Evolutionary conservation across 2,113 vertebrate species (phyloP).

Genomic region (human): DNA sequence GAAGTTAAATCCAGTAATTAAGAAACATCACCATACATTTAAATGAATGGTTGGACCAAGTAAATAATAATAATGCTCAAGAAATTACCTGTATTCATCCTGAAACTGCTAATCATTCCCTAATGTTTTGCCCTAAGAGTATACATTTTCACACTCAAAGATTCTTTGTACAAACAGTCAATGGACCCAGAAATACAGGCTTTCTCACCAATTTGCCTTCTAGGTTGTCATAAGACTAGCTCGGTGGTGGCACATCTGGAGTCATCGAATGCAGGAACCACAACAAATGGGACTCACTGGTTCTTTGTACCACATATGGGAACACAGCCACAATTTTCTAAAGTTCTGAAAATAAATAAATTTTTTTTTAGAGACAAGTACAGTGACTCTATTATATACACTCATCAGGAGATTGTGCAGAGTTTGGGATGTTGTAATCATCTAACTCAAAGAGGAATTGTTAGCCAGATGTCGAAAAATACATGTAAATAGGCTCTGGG

Average conservation of each 20-base stretch:
- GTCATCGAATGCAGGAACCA: neutral
- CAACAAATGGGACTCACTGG: conserved; percentile 49
- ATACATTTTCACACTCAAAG: neutral
- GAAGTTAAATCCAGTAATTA: conserved; percentile 2
- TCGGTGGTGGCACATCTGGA: conserved; percentile 15
- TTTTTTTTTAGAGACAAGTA: conserved; percentile 68
- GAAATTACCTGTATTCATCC: neutral
- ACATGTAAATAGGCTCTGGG: conserved; percentile 56
- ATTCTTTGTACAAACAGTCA: neutral
- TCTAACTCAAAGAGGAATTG: conserved; percentile 69
- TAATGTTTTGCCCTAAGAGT: neutral
- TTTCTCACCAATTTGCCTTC: neutral
- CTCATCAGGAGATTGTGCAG: conserved; percentile 55
- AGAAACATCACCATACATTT: neutral
- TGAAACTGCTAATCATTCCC: conserved; percentile 13
- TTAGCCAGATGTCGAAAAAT: conserved; percentile 63
- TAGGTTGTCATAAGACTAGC: neutral
- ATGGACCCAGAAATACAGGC: neutral
- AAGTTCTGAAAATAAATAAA: conserved; percentile 64
- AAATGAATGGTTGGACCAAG: conserved; percentile 20
- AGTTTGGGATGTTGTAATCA: conserved; percentile 63
- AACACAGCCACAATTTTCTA: conserved; percentile 56
- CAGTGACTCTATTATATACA: conserved; percentile 70
- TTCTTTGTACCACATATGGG: conserved; percentile 59
- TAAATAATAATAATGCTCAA: conserved; percentile 19